Evolutionary conservation across 2,797 vertebrate species (phyloP), one percentile per base, ranked within the genome.

Genomic region (Ptychobarbus kaznakovi): DNA sequence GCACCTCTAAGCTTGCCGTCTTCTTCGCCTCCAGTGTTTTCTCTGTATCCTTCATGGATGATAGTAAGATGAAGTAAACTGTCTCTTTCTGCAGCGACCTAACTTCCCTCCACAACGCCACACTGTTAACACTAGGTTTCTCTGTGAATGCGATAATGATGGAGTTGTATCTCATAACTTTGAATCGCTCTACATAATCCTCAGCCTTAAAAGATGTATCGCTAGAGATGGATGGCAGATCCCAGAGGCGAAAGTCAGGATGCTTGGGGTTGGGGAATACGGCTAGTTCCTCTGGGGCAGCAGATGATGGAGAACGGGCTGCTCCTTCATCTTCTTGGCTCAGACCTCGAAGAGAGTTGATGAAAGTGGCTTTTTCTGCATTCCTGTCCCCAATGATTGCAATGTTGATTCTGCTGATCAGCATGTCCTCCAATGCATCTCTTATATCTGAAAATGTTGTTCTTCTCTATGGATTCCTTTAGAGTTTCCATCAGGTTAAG

Each of bases 181-280:
- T 94, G 0, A 91, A 89, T 58, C 73, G 89, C 1, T 93, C 91
- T 88, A 94, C 92, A 86, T 94, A 95, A 35, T 81, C 86, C 58
- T 93, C 90, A 0, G 91, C 91, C 49, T 92, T 84, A 87, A 93
- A 94, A 0, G 90, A 87, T 9, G 91, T 80, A 3, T 87, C 73
- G 16, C 53, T 78, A 0, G 92, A 89, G 13, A 93, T 88, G 5
- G 90, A 77, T 0, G 94, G 93, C 18, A 95, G 83, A 81, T 95
- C 94, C 94, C 94, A 95, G 40, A 95, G 12, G 13, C 93, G 93
- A 40, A 94, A 95, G 87, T 95, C 94, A 0, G 93, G 84, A 82
- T 95, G 93, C 84, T 92, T 94, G 2, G 93, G 93, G 84, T 93
- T 82, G 0, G 91, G 91, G 82, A 94, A 94, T 68, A 92, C 86